Base-by-base conservation (phyloP, 2,888 invertebrate genomes). In the Peribatodes rhomboidaria region DNA sequence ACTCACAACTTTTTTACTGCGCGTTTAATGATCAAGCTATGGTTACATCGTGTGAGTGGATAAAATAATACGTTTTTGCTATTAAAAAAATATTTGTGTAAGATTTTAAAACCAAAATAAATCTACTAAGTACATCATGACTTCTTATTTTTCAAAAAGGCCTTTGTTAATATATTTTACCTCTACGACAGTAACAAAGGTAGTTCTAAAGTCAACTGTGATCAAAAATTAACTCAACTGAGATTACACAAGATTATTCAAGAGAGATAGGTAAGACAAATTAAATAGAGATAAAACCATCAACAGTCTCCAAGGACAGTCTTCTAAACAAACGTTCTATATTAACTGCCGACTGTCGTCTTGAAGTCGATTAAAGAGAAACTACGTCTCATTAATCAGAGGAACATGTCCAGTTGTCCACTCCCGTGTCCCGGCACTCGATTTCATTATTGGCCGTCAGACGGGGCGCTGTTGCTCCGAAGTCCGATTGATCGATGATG, bases 371-470 rank as follows among this genome's bases (percentile, higher is more conserved):
- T 55, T 55, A 33, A 33, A 55, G 22, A 46, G 27, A 16, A 46
- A 8, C 11, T 39, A n/a, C 37, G 27, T 16, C 31, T 58, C 55
- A 55, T 55, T 55, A 20, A 44, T 55, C 55, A 55, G 44, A 0
- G 3, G 41, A 41, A 62, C 58, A 44, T 39, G 41, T 55, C 54
- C 37, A 63, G 27, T 64, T 41, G 41, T 54, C 53, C 41, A 1
- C 35, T 54, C 54, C 54, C 55, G 44, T 9, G 54, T 42, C 54
- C 44, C 11, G 42, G 11, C 55, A 27, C 31, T 54, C 41, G 54
- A 55, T 44, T 44, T 42, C 55, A 55, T 61, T 61, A 54, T 54
- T 61, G 46, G 46, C 16, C 27, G 14, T 37, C 49, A 54, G 68
- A 35, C 50, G 50, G 46, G 13, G 14, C 22, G 39, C 10, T 52